Evolutionary conservation across 2,888 invertebrate species (phyloP).

Genomic region (Diarsia mendica): DNA sequence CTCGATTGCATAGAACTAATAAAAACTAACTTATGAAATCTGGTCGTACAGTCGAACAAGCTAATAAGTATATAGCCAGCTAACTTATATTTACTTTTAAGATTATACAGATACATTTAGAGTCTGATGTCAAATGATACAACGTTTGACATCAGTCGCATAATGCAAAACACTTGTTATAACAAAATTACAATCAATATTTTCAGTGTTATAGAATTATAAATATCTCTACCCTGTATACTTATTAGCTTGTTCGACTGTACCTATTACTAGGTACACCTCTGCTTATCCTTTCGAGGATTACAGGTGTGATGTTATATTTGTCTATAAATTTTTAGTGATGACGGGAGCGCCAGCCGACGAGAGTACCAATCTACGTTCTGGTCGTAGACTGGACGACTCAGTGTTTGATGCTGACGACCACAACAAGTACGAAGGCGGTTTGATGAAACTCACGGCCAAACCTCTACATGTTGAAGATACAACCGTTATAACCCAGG

Average conservation of each 20-base stretch:
- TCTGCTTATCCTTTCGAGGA: not conserved
- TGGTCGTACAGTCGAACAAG: too few relatives aligned
- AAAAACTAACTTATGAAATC: not conserved
- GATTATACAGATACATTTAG: too few relatives aligned
- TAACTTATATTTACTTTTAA: too few relatives aligned
- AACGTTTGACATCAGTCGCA: too few relatives aligned
- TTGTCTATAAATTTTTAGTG: not conserved
- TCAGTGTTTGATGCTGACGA: conserved; percentile 77
- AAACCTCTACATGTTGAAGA: conserved; percentile 65
- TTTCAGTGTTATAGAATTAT: too few relatives aligned
- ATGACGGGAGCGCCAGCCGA: conserved; percentile 59
- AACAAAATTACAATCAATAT: too few relatives aligned
- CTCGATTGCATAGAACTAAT: not conserved
- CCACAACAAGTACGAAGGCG: conserved; percentile 79
- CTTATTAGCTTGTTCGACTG: too few relatives aligned
- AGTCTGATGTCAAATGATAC: too few relatives aligned
- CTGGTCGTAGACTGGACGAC: conserved; percentile 79
- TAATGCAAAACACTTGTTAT: too few relatives aligned
- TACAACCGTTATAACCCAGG: conserved; percentile 42
- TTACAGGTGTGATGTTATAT: not conserved
- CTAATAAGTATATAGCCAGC: too few relatives aligned
- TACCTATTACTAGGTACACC: not conserved
- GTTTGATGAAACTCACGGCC: conserved; percentile 80
- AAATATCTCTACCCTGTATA: too few relatives aligned
- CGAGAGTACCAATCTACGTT: conserved; percentile 61